phyloP scores from a whole-genome alignment of 2,888 invertebrate species.

The Phanerotoma sp. region DNA sequence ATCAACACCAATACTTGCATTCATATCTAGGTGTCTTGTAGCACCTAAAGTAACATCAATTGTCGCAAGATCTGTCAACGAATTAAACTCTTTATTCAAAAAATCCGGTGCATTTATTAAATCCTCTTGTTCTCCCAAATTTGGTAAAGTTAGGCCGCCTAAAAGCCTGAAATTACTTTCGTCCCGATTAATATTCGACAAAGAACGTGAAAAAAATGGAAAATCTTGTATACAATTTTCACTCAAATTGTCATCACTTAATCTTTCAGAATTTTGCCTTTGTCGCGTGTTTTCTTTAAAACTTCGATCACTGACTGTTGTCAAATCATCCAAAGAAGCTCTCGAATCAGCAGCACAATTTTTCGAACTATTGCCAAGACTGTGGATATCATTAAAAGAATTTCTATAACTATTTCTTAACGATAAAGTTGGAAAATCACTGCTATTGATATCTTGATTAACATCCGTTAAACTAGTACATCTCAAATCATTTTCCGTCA shows the following conservation, averaged over 20 bases:
- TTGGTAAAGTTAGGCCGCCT: constrained; percentile 27
- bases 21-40: constrained; percentile 33
- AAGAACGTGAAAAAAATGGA: constrained; percentile 24
- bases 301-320: constrained; percentile 35
- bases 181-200: constrained; percentile 34
- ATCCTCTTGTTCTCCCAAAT: constrained; percentile 18
- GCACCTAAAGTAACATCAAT: constrained; percentile 35
- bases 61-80: constrained; percentile 39
- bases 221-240: constrained; percentile 30
- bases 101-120: constrained; percentile 19
- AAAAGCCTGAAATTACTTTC: constrained; percentile 31
- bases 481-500: constrained; percentile 23
- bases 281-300: constrained; percentile 33
- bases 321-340: constrained; percentile 41
- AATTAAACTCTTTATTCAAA: constrained; percentile 38
- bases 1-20: constrained; percentile 32
- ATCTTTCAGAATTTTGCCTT: constrained; percentile 31
- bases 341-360: constrained; percentile 41
- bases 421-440: constrained; percentile 28
- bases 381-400: constrained; percentile 48
- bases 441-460: not conserved
- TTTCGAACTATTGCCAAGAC: constrained; percentile 42
- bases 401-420: constrained; percentile 42
- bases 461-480: constrained; percentile 29
- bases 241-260: constrained; percentile 38